Conservation (phyloP, 2,113 vertebrate species). For the Pseudopipra pipra region DNA sequence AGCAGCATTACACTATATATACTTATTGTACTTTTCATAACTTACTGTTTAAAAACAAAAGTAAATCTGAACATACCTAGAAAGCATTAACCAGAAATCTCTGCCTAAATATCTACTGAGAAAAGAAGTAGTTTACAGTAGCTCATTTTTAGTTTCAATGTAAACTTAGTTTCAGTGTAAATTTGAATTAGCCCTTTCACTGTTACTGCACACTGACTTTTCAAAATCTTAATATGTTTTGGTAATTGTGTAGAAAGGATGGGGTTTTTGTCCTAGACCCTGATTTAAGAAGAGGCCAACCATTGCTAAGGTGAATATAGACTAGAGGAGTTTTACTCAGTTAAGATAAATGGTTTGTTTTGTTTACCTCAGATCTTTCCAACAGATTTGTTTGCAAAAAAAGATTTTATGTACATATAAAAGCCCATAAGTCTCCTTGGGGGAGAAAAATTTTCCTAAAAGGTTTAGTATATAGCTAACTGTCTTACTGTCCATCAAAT, state of each 20-base stretch:
- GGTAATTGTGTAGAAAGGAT: neutral
- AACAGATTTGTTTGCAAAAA: neutral
- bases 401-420: neutral
- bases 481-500: neutral
- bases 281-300: neutral
- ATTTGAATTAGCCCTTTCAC: neutral
- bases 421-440: neutral
- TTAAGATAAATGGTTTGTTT: neutral
- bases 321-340: neutral
- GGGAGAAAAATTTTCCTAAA: neutral
- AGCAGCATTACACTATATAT: neutral
- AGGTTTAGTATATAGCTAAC: neutral
- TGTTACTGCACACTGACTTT: neutral
- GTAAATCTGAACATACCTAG: neutral
- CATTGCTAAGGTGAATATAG: neutral
- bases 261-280: neutral
- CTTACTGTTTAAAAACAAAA: neutral
- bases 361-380: neutral
- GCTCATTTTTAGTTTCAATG: neutral
- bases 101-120: neutral
- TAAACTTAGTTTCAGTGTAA: neutral
- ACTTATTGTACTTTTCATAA: neutral
- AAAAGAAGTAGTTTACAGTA: neutral
- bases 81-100: neutral
- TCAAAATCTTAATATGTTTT: neutral